phyloP scores from a whole-genome alignment of 2,797 vertebrate genomes.

The Acipenser ruthenus region DNA sequence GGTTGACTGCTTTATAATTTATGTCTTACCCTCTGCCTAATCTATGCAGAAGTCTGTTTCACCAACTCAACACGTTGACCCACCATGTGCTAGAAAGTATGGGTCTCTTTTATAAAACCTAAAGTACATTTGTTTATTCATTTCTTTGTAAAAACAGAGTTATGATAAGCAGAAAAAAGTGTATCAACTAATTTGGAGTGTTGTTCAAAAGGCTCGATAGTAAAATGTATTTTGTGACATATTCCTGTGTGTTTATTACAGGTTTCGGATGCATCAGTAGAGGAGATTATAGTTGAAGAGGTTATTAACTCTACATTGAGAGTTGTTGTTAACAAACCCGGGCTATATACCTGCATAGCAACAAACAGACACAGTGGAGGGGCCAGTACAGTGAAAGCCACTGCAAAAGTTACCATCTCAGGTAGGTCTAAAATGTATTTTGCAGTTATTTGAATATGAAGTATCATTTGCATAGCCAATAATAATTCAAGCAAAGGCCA shows the following conservation, averaged over 20 bases:
- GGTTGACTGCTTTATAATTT: no score
- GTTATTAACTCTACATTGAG: constrained; percentile 76
- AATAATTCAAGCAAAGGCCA: no score
- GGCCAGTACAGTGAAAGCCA: constrained; percentile 81
- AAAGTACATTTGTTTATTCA: neutral
- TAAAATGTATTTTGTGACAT: no score
- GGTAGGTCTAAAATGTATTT: constrained; percentile 47
- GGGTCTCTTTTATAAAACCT: no score
- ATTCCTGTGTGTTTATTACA: constrained; percentile 29
- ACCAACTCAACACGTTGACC: no score
- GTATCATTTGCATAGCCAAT: no score
- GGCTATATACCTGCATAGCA: constrained; percentile 87
- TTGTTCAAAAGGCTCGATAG: no score
- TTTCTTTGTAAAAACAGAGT: neutral
- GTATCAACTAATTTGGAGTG: neutral
- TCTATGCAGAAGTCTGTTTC: no score
- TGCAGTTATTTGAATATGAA: no score
- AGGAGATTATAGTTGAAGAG: constrained; percentile 73
- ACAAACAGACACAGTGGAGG: constrained; percentile 84
- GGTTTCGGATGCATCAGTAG: constrained; percentile 77
- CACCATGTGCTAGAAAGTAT: no score
- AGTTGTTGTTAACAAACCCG: constrained; percentile 74
- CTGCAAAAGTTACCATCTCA: constrained; percentile 76
- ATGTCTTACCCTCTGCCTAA: no score
- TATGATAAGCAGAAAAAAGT: neutral